phyloP scores from a whole-genome alignment of 2,797 vertebrate genomes.

The Anguilla marmorata region DNA sequence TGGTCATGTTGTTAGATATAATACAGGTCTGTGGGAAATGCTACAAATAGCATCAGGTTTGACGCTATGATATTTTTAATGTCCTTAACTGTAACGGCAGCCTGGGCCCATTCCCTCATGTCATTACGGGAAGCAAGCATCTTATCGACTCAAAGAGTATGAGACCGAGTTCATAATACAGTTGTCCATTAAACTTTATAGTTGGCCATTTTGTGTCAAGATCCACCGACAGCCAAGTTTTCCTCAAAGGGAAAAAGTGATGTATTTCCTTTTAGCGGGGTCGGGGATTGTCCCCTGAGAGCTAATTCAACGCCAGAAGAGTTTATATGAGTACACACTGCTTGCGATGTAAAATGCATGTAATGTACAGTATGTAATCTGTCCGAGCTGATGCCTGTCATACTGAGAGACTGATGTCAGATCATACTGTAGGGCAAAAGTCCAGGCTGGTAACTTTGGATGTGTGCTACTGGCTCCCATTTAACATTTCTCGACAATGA shows the following conservation, averaged over 20 bases:
- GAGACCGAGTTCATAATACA: neutral
- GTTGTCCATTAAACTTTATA: neutral
- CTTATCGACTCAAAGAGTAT: neutral
- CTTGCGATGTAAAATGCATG: neutral
- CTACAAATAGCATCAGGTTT: neutral
- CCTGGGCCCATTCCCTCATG: neutral
- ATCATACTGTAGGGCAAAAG: neutral
- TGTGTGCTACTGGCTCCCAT: neutral
- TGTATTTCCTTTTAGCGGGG: neutral
- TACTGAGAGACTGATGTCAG: neutral
- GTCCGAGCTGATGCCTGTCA: neutral
- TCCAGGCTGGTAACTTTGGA: neutral
- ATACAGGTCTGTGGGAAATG: conserved; percentile 46
- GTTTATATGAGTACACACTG: too few relatives aligned
- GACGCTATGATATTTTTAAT: neutral
- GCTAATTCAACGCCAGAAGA: too few relatives aligned
- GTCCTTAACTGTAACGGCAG: neutral
- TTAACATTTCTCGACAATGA: conserved; percentile 9
- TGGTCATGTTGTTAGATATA: conserved; percentile 62
- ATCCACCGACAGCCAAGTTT: neutral
- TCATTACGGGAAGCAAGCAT: neutral
- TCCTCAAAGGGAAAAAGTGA: neutral
- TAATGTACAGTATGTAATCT: neutral
- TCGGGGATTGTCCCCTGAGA: neutral
- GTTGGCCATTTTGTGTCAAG: neutral